phyloP scores from a whole-genome alignment of 2,888 invertebrate species.

The Desoria tigrina region DNA sequence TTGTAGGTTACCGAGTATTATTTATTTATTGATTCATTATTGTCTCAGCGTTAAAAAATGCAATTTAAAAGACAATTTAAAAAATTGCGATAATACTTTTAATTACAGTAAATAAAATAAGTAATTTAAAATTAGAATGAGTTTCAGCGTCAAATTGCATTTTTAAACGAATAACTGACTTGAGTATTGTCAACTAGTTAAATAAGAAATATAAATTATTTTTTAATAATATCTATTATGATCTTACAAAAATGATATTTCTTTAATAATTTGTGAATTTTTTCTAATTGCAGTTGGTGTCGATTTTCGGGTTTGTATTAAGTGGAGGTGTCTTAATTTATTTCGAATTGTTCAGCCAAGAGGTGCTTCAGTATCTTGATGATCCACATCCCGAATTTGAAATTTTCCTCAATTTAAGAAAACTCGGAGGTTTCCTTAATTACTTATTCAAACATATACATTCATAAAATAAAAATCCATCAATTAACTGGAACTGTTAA shows the following conservation, averaged over 20 bases:
- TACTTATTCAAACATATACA: neutral
- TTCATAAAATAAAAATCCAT: neutral
- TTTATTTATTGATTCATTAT: too few species aligned
- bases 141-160: too few species aligned
- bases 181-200: too few species aligned
- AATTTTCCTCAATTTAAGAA: conserved; percentile 23
- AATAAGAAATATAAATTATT: neutral
- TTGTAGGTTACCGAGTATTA: too few species aligned
- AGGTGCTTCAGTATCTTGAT: conserved; percentile 17
- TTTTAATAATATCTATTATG: neutral
- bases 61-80: too few species aligned
- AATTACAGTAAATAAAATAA: too few species aligned
- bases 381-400: conserved; percentile 18
- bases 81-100: too few species aligned
- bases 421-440: conserved; percentile 20
- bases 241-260: conserved; percentile 10
- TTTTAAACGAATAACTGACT: too few species aligned
- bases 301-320: neutral
- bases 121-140: too few species aligned
- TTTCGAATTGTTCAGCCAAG: conserved; percentile 23
- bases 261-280: neutral
- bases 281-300: conserved; percentile 16
- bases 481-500: conserved; percentile 2
- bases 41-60: too few species aligned
- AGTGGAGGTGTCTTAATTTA: conserved; percentile 28